These are phyloP conservation scores for Bombus consobrinus DNA, from an alignment of 1,140 invertebrate genomes.

Conservation along the genomic window DNA sequence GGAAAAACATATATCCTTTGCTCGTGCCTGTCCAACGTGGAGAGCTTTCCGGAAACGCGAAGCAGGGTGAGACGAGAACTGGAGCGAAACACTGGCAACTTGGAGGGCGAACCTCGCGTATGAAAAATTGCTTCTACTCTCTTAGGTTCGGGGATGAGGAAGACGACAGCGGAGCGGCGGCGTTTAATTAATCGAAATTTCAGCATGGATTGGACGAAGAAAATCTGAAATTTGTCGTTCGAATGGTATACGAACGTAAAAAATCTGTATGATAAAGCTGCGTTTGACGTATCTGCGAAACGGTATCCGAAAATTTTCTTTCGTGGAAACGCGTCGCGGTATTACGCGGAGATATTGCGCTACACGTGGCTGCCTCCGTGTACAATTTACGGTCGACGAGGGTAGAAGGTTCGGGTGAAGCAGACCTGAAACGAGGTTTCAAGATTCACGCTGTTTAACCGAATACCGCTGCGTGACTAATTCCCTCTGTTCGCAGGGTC, in stretches of 20 bases:
- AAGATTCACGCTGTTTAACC: slow-evolving; percentile 25
- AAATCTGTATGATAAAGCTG: background rate
- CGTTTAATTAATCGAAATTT: slow-evolving; percentile 27
- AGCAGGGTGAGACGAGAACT: background rate
- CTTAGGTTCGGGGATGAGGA: background rate
- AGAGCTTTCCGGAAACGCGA: background rate
- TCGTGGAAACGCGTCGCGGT: slow-evolving; percentile 18
- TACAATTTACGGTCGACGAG: slow-evolving; percentile 16
- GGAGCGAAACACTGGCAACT: slow-evolving; percentile 17
- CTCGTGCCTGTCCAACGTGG: background rate
- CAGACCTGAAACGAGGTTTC: slow-evolving; percentile 24
- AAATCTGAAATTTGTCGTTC: background rate
- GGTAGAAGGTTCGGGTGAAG: background rate
- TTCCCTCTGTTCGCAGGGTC: background rate
- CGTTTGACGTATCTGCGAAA: background rate
- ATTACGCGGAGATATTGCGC: slow-evolving; percentile 21
- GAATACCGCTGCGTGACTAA: slow-evolving; percentile 15
- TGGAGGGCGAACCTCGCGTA: background rate
- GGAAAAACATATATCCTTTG: background rate
- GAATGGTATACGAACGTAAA: background rate
- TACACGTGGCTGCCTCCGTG: slow-evolving; percentile 19
- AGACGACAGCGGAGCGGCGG: background rate
- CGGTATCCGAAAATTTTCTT: slow-evolving; percentile 22
- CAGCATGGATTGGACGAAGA: background rate
- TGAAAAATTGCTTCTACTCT: slow-evolving; percentile 24